phyloP scores from a whole-genome alignment of 2,113 vertebrate species.

The Astur gentilis region DNA sequence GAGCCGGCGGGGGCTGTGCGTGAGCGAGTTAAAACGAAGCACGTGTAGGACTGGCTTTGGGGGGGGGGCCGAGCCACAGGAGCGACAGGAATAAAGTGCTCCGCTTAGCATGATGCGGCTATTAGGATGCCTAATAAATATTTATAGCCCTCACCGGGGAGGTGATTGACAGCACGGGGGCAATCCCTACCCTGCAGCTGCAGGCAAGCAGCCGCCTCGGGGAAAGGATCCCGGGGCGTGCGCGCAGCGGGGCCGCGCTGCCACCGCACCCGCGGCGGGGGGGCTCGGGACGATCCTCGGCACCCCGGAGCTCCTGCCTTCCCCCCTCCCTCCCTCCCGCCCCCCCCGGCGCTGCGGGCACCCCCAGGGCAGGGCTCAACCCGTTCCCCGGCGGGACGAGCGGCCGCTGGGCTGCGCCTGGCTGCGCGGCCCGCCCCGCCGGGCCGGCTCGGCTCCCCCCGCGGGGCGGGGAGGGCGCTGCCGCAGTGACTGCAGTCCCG shows the following conservation, averaged over 20 bases:
- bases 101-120: neutral
- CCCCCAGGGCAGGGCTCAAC: too few relatives aligned
- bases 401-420: too few relatives aligned
- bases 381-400: too few relatives aligned
- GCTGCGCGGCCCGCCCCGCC: too few relatives aligned
- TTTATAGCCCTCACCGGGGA: slow-evolving; percentile 34
- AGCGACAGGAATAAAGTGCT: neutral
- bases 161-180: slow-evolving; percentile 47
- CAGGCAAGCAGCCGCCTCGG: neutral
- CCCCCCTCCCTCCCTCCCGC: too few relatives aligned
- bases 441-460: too few relatives aligned
- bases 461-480: too few relatives aligned
- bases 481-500: too few relatives aligned
- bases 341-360: too few relatives aligned
- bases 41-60: neutral
- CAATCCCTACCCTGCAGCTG: neutral
- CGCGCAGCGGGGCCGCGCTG: too few relatives aligned
- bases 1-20: neutral
- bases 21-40: too few relatives aligned
- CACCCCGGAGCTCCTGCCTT: too few relatives aligned
- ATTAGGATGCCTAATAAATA: slow-evolving; percentile 41
- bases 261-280: neutral
- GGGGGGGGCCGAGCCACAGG: neutral
- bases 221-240: neutral
- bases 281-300: neutral